Base-by-base conservation (phyloP, 2,797 vertebrate species). In the Botia kubotai region DNA sequence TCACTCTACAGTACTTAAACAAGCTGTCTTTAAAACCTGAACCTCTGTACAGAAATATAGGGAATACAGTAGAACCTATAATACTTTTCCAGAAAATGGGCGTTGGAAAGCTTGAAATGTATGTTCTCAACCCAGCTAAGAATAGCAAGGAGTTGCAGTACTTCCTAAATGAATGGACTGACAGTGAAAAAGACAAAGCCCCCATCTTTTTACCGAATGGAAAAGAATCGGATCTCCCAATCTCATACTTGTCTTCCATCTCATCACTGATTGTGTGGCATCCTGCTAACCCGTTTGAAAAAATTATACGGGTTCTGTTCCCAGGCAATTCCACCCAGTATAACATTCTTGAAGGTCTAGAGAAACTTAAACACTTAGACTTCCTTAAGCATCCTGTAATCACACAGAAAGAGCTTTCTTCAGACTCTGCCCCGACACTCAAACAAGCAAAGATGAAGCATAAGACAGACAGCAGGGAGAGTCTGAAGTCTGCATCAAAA, bases 51-150 rank as follows among this genome's bases (percentile, higher is more conserved):
- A 96, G 96, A 89, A 95, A 93, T 23, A 84, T 92, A 0, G 96
- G 96, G 82, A 98, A 96, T 89, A 86, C 93, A 2, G 94, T 95
- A 69, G 97, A 99, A 46, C 97, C 98, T 19, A 93, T 98, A 52
- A 97, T 95, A 87, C 95, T 99, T 80, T 99, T 99, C 89, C 96
- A 98, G 90, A 99, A 99, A 93, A 98, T 99, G 98, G 98, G 98
- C 13, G 97, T 99, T 2, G 98, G 98, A 3, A 98, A 97, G 75
- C 94, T 99, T 77, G 98, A 98, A 89, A 98, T 99, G 97, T 98
- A 98, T 65, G 96, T 98, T 52, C 95, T 99, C 55, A 98, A 97
- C 89, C 98, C 98, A 75, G 93, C 96, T 67, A 98, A 96, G 92
- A 96, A 90, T 70, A 97, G 96, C 92, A 98, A 97, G 85, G 97